phyloP scores from a whole-genome alignment of 2,113 vertebrate genomes.

The Aldabrachelys gigantea region DNA sequence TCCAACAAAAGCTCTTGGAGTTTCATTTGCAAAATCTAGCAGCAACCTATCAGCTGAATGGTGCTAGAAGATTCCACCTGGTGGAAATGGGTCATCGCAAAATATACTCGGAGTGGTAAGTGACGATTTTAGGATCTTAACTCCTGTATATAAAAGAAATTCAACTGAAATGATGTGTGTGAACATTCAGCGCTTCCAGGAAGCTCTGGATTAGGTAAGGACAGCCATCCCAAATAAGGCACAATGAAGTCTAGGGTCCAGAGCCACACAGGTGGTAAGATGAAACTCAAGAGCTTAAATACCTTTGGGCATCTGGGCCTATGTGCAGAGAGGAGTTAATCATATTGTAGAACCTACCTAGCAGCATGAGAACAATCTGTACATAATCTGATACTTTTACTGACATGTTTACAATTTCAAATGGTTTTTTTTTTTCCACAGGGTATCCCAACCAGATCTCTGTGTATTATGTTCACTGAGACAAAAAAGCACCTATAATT shows the following conservation, averaged over 20 bases:
- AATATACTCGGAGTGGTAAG: background rate
- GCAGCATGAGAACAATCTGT: background rate
- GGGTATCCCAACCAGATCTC: background rate
- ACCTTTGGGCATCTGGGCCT: background rate
- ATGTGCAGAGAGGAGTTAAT: background rate
- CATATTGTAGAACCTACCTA: background rate
- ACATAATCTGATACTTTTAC: fast-evolving
- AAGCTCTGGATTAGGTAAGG: background rate
- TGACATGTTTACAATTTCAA: fast-evolving
- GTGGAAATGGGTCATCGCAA: background rate
- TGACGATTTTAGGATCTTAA: background rate
- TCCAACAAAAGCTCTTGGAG: background rate
- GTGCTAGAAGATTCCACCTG: conserved; percentile 50
- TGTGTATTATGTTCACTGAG: fast-evolving
- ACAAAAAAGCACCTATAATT: fast-evolving
- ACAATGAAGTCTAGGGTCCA: background rate
- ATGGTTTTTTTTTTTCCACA: background rate
- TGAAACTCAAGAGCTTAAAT: background rate
- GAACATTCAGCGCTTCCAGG: conserved; percentile 18
- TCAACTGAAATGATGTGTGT: background rate
- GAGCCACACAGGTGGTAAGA: background rate
- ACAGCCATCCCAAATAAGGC: background rate
- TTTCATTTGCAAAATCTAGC: background rate
- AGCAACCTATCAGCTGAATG: conserved; percentile 2
- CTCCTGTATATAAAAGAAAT: conserved; percentile 38